Base-by-base conservation (phyloP, 1,140 invertebrate genomes). In the Neodiprion lecontei region DNA sequence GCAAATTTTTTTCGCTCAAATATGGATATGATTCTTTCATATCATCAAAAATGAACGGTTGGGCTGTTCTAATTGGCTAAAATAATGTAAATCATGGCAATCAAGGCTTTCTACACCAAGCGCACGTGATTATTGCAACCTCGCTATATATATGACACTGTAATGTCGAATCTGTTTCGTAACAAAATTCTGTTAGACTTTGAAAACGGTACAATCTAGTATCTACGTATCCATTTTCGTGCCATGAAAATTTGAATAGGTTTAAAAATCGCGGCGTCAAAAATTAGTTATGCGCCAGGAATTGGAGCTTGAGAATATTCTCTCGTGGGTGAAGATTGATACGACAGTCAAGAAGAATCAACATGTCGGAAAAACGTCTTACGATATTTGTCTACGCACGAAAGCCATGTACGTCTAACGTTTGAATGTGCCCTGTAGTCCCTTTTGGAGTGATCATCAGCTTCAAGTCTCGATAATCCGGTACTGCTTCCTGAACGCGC, bases 211-310 rank as follows among this genome's bases (percentile, higher is more conserved):
- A 11, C 48, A 73, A 73, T 73, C 12, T 73, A 53, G 71, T 23
- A 8, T 28, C 7, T 12, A 73, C 14, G 17, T 74, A 74, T 8
- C 77, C 77, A 73, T 71, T 76, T 70, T 76, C 76, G 17, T 53
- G 69, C 73, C 73, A 76, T 9, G 74, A 70, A 53, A 72, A 75
- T 66, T 74, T 76, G 9, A 75, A 68, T 2, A 78, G 9, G 49
- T 74, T 74, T 0, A 53, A 11, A 73, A 75, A 77, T 65, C 74
- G 61, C 14, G 74, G 69, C 70, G 75, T 76, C 72, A 66, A 79
- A 73, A 74, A 75, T 48, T 66, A 70, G 47, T 76, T 72, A 74
- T 76, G 69, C 69, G 74, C 72, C 50, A 69, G 73, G 69, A 70
- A 75, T 74, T 76, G 69, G 66, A 79, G 76, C 74, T 23, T 71